Evolutionary conservation across 2,113 vertebrate genomes (phyloP).

Genomic region (Ellobius talpinus): DNA sequence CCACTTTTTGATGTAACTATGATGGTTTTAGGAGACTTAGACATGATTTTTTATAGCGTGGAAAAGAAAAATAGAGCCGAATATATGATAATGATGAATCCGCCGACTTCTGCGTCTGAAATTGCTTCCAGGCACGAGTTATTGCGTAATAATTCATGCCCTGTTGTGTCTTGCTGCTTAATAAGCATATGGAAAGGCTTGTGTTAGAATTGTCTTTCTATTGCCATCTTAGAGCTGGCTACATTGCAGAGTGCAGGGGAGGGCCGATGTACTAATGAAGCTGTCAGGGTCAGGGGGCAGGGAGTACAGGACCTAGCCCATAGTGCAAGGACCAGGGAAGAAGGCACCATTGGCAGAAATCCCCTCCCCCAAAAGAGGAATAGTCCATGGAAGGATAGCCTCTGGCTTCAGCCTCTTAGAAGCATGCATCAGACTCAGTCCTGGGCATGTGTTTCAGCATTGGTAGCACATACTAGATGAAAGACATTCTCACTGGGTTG

Average conservation of each 20-base stretch:
- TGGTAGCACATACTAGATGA: too few species aligned
- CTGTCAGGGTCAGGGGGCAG: not conserved
- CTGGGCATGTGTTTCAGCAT: not conserved
- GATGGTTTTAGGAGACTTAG: slow-evolving; percentile 65
- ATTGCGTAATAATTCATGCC: slow-evolving; percentile 33
- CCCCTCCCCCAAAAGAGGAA: fast-evolving
- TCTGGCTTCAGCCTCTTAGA: fast-evolving
- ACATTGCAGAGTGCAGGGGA: not conserved
- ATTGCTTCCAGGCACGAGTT: slow-evolving; percentile 58
- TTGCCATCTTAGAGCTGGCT: not conserved
- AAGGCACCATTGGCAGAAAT: not conserved
- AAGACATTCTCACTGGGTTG: too few species aligned
- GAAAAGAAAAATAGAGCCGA: slow-evolving; percentile 53
- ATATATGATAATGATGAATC: slow-evolving; percentile 44
- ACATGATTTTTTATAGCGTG: slow-evolving; percentile 54
- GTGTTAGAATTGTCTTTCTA: not conserved
- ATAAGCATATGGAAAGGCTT: not conserved
- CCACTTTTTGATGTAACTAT: slow-evolving; percentile 52
- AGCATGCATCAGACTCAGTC: not conserved
- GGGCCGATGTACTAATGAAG: not conserved
- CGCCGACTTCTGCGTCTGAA: slow-evolving; percentile 47
- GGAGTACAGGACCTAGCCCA: not conserved
- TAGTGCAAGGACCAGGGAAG: not conserved
- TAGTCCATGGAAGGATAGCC: not conserved
- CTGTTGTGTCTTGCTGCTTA: slow-evolving; percentile 66